Evolutionary conservation across 2,113 vertebrate genomes (phyloP).

Genomic region (Osmerus mordax): DNA sequence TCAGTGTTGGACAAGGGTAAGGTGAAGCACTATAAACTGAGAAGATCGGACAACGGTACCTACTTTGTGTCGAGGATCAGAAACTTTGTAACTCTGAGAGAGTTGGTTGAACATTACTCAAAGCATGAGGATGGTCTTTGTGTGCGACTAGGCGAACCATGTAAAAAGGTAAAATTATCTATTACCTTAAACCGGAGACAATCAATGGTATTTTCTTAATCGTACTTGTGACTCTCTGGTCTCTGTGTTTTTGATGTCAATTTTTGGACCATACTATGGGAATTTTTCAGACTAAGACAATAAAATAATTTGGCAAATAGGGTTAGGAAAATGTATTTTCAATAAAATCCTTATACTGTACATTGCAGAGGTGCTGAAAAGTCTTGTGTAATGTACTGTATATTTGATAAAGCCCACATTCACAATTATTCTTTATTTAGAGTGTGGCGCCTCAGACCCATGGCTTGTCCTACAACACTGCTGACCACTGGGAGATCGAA

Average conservation of each 20-base stretch:
- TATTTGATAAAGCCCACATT: too few species aligned
- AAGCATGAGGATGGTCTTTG: slow-evolving; percentile 78
- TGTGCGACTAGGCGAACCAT: slow-evolving; percentile 76
- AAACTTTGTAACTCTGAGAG: slow-evolving; percentile 73
- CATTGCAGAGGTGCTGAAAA: too few species aligned
- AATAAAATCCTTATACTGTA: too few species aligned
- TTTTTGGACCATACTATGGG: too few species aligned
- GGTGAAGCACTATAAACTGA: slow-evolving; percentile 91
- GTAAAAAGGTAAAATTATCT: slow-evolving; percentile 78
- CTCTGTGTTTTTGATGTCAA: too few species aligned
- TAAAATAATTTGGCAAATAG: too few species aligned
- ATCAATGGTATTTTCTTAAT: neutral
- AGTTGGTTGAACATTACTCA: slow-evolving; percentile 81
- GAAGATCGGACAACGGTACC: slow-evolving; percentile 65
- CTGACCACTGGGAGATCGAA: slow-evolving; percentile 94
- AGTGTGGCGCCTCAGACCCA: slow-evolving; percentile 54
- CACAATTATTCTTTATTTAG: slow-evolving; percentile 20
- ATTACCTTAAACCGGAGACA: neutral
- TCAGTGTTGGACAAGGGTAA: slow-evolving; percentile 77
- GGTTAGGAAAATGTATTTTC: too few species aligned
- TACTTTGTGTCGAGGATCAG: slow-evolving; percentile 73
- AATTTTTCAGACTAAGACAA: too few species aligned
- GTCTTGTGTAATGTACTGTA: too few species aligned
- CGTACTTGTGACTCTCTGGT: neutral
- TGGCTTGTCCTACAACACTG: slow-evolving; percentile 90